Conservation (phyloP, 2,797 vertebrate species). For the Aselliscus stoliczkanus region DNA sequence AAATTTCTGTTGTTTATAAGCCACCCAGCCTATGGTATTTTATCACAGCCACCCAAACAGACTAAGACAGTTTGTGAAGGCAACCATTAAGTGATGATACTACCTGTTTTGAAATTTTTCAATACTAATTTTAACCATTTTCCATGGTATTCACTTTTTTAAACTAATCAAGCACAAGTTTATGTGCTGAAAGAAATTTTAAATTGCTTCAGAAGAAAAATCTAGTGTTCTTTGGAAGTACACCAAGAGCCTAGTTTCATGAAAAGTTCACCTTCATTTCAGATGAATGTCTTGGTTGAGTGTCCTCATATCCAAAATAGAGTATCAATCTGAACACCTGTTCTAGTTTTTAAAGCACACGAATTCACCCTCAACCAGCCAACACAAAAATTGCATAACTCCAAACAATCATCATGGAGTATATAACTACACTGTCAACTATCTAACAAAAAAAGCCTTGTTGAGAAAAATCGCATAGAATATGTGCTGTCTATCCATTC, state of each 20-base stretch:
- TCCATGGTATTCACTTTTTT: not conserved
- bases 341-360: not conserved
- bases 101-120: slow-evolving; percentile 14
- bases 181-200: not conserved
- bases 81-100: not conserved
- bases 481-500: not conserved
- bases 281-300: not conserved
- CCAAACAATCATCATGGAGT: not conserved
- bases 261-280: not conserved
- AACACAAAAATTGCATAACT: slow-evolving; percentile 3
- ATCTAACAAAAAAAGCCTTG: not conserved
- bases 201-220: not conserved
- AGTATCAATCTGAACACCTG: not conserved
- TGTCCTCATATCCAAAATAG: not conserved
- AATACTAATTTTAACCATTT: slow-evolving; percentile 10
- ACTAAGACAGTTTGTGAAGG: not conserved
- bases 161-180: not conserved
- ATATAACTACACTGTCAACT: not conserved
- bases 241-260: not conserved
- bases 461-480: not conserved
- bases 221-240: not conserved
- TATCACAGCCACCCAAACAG: not conserved
- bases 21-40: not conserved
- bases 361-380: not conserved
- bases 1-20: not conserved